A percentile compares a stretch with the other conserved stretches of the same genome.
Evolutionary conservation across 2,888 invertebrate genomes (phyloP).

Genomic region (Muschampia plurimacula): DNA sequence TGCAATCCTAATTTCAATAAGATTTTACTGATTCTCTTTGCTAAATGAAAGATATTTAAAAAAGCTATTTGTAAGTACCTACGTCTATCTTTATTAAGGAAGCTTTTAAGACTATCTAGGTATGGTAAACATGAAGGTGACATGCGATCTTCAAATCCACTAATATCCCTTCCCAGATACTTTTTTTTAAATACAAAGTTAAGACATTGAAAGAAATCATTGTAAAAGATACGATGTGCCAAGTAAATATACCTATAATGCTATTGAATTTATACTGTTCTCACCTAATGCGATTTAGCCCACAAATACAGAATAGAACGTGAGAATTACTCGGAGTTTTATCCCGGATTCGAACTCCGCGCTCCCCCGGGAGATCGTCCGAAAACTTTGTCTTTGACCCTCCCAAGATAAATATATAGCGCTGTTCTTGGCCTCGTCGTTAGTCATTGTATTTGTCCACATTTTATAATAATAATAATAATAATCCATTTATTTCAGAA

Average conservation of each 20-base stretch:
- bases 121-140: no score
- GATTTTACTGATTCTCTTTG: no score
- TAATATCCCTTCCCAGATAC: no score
- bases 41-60: no score
- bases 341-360: constrained; percentile 72
- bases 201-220: background rate
- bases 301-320: constrained; percentile 78
- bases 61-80: no score
- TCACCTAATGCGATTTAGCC: constrained; percentile 48
- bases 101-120: no score
- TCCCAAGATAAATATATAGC: constrained; percentile 53
- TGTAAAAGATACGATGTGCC: background rate
- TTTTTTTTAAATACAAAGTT: no score
- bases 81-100: no score
- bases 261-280: constrained; percentile 18
- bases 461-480: background rate
- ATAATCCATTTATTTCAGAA: no score
- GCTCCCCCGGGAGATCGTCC: constrained; percentile 73
- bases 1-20: no score
- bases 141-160: no score
- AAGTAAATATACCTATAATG: constrained; percentile 15
- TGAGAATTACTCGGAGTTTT: constrained; percentile 84
- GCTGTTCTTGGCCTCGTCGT: constrained; percentile 12
- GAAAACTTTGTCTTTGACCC: constrained; percentile 82
- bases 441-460: constrained; percentile 9